Evolutionary conservation across 53 echinoderm and acorn worm species (phyloP).

Genomic region (Paracentrotus lividus): DNA sequence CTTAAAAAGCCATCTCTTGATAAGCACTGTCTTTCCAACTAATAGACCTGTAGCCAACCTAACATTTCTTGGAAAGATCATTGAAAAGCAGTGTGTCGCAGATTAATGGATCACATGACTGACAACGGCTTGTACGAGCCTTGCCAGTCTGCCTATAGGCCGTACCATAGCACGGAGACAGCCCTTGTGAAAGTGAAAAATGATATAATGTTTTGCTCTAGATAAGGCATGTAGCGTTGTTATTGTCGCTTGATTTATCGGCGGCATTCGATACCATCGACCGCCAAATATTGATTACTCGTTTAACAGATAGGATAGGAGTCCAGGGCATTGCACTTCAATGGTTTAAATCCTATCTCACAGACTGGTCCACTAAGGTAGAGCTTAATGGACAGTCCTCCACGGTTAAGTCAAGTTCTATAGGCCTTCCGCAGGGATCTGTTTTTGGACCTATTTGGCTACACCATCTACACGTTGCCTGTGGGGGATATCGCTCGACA

Average conservation of each 20-base stretch:
- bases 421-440: conserved; percentile 16
- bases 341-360: neutral
- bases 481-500: neutral
- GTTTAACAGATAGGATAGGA: neutral
- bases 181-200: neutral
- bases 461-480: conserved; percentile 27
- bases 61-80: neutral
- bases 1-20: neutral
- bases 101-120: conserved; percentile 31
- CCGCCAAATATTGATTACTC: neutral
- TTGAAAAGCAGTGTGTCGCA: conserved; percentile 5
- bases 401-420: neutral
- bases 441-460: conserved; percentile 37
- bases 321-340: neutral
- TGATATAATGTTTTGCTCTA: neutral
- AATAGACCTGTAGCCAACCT: neutral
- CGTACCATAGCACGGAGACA: conserved; percentile 7
- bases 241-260: neutral
- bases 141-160: conserved; percentile 24
- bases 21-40: neutral
- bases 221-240: neutral
- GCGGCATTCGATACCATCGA: neutral
- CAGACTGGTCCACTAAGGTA: neutral
- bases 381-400: neutral
- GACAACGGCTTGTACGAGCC: conserved; percentile 23